Evolutionary conservation across 2,888 invertebrate species (phyloP).

Genomic region (Octonoba sinensis): DNA sequence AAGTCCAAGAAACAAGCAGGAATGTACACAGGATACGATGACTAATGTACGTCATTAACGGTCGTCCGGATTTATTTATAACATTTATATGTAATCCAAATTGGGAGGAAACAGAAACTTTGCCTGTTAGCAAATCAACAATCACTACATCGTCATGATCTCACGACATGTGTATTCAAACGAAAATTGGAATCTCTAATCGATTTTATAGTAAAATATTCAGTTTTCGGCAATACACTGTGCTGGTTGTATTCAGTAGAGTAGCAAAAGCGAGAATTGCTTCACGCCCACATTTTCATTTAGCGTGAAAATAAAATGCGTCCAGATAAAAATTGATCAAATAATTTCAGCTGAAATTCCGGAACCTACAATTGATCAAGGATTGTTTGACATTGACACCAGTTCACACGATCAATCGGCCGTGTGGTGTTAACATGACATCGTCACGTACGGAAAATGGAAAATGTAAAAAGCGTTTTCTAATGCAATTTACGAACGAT

Average conservation of each 20-base stretch:
- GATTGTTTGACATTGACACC: neutral
- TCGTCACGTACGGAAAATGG: constrained; percentile 30
- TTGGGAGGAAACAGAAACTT: constrained; percentile 68
- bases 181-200: constrained; percentile 67
- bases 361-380: too few species aligned
- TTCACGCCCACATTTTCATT: constrained; percentile 67
- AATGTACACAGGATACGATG: constrained; percentile 67
- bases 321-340: constrained; percentile 35
- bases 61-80: constrained; percentile 68
- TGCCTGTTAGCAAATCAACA: constrained; percentile 65
- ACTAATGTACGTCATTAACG: constrained; percentile 67
- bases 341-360: constrained; percentile 57
- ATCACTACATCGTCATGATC: constrained; percentile 67
- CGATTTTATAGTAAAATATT: constrained; percentile 64
- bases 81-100: constrained; percentile 69
- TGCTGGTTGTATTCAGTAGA: constrained; percentile 67
- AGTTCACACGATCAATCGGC: constrained; percentile 47
- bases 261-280: constrained; percentile 69
- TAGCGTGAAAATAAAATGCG: constrained; percentile 20
- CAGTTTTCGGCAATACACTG: constrained; percentile 66
- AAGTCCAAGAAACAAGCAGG: constrained; percentile 63
- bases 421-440: constrained; percentile 27
- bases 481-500: constrained; percentile 8
- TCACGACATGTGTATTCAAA: constrained; percentile 67
- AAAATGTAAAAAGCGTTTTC: constrained; percentile 26